These are phyloP conservation scores for Gymnosoma rotundatum DNA, from an alignment of 2,888 invertebrate genomes.

Conservation along the genomic window DNA sequence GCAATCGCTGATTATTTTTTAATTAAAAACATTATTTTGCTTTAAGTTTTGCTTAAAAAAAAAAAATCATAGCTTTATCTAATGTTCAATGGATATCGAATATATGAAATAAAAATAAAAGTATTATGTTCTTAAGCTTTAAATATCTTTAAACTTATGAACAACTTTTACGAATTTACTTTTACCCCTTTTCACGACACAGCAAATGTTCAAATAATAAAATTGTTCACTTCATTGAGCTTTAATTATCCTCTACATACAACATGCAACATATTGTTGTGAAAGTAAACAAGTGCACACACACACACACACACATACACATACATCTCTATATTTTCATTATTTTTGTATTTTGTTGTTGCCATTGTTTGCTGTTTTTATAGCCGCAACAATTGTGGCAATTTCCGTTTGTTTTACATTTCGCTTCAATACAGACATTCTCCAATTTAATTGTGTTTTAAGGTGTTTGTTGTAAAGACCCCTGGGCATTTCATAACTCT, in stretches of 20 bases:
- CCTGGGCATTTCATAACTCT: conserved; percentile 20
- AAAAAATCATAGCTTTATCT: no score
- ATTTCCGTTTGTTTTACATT: conserved; percentile 57
- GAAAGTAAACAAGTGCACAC: neutral
- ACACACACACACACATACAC: no score
- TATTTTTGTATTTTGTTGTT: conserved; percentile 1
- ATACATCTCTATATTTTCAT: conserved; percentile 11
- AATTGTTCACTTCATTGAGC: conserved; percentile 69
- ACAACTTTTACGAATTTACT: conserved; percentile 12
- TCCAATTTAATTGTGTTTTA: conserved; percentile 44
- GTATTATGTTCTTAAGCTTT: no score
- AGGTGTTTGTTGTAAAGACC: conserved; percentile 22
- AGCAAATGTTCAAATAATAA: conserved; percentile 15
- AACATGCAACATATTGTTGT: conserved; percentile 57
- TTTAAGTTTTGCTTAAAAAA: no score
- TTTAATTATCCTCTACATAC: conserved; percentile 48
- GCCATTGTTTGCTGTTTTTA: conserved; percentile 33
- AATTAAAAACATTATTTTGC: no score
- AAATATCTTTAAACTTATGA: neutral
- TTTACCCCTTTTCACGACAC: neutral
- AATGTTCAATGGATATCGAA: no score
- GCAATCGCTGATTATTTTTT: no score
- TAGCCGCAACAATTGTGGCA: conserved; percentile 66
- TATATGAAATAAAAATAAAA: no score
- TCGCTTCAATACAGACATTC: conserved; percentile 24